Base-by-base conservation (phyloP, 64 coral and sea anemone species). In the Pocillopora damicornis region DNA sequence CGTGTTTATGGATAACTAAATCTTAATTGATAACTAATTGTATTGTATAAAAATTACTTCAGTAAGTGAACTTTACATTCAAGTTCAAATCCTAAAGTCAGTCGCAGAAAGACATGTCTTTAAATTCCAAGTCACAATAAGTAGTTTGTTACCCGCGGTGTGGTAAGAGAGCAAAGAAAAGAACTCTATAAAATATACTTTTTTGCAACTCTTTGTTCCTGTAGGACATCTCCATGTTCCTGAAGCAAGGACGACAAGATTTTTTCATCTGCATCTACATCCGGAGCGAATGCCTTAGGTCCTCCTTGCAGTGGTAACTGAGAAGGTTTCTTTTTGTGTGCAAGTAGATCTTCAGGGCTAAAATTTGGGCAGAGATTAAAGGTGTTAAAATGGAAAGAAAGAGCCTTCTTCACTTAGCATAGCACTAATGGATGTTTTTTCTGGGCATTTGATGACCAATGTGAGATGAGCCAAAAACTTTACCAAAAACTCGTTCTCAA, bases 141-240 rank as follows among this genome's bases (percentile, higher is more conserved):
- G 42, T 51, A 51, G 35, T 16, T 15, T 14, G 13, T 38, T 37
- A 17, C 14, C 34, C 15, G 3, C 17, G 42, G 16, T 45, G 9
- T 76, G 34, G 2, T 17, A 15, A 13, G 42, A 59, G 12, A 13
- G 1, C 45, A 17, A 30, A 59, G 5, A 11, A 60, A 17, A 68
- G 37, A 57, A 16, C 15, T 18, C 20, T 51, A 65, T 51, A 60
- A 79, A 51, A 7, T 4, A 42, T 84, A 90, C 89, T 85, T 90
- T 23, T 82, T 90, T 5, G 63, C 4, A 26, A 90, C 75, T 82
- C 89, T 90, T 45, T 90, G 69, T 75, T 90, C 80, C 67, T 81
- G 82, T 23, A 90, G 38, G 17, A 84, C 79, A 76, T 84, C 80
- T 83, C 61, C 60, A 37, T 90, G 80, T 85, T 84, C 89, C 76